phyloP scores from a whole-genome alignment of 2,888 invertebrate genomes.

The Globia sparganii region DNA sequence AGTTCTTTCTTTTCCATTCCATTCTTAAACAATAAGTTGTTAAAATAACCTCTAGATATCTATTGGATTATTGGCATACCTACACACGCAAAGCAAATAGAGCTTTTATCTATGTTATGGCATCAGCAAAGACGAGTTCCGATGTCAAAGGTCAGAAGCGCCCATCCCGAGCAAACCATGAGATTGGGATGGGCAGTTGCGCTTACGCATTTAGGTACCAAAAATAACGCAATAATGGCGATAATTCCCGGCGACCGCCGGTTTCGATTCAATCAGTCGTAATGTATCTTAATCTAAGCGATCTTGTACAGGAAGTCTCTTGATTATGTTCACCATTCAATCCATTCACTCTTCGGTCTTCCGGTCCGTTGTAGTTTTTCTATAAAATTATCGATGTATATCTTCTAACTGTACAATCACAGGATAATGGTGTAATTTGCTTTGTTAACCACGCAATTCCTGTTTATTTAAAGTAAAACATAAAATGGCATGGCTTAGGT shows the following conservation, averaged over 20 bases:
- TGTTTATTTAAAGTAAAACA: conserved; percentile 8
- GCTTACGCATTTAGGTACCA: conserved; percentile 20
- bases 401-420: conserved; percentile 52
- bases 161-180: neutral
- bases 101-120: neutral
- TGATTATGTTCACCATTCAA: conserved; percentile 64
- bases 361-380: conserved; percentile 56
- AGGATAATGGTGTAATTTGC: conserved; percentile 57
- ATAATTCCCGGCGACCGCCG: conserved; percentile 13
- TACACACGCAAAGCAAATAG: neutral
- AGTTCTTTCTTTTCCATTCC: neutral
- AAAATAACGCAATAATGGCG: conserved; percentile 35
- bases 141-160: neutral
- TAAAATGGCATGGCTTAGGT: neutral
- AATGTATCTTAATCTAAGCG: conserved; percentile 55
- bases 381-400: conserved; percentile 52
- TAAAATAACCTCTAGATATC: too few species aligned
- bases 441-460: conserved; percentile 37
- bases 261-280: conserved; percentile 54
- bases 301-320: conserved; percentile 56
- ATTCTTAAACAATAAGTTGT: neutral
- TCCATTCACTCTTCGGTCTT: conserved; percentile 58
- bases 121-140: neutral
- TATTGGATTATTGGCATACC: too few species aligned
- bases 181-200: neutral